These are phyloP conservation scores for Spilosoma lubricipeda DNA, from an alignment of 2,888 invertebrate genomes.

Conservation along the genomic window DNA sequence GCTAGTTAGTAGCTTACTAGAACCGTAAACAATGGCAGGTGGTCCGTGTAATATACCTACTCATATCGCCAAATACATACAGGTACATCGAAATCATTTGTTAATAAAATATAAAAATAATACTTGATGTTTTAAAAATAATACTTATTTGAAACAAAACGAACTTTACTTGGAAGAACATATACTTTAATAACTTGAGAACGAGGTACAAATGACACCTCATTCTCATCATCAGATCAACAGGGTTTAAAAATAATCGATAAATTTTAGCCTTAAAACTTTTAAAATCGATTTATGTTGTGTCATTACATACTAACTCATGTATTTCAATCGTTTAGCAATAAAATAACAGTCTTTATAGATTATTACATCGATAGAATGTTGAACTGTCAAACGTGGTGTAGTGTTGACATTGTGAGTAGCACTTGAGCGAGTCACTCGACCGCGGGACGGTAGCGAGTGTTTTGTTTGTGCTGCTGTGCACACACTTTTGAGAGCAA, in stretches of 20 bases:
- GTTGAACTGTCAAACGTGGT: conserved; percentile 55
- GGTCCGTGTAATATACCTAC: too few species aligned
- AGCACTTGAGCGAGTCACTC: conserved; percentile 68
- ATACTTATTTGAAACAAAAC: too few species aligned
- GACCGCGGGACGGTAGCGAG: conserved; percentile 72
- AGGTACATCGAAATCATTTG: too few species aligned
- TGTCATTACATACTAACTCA: neutral
- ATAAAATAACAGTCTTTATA: conserved; percentile 21
- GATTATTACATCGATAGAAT: conserved; percentile 54
- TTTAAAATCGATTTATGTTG: neutral
- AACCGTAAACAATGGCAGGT: too few species aligned
- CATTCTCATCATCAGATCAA: neutral
- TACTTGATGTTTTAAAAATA: too few species aligned
- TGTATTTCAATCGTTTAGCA: neutral
- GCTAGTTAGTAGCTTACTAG: too few species aligned
- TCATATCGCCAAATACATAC: too few species aligned
- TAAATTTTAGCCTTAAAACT: neutral
- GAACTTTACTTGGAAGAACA: too few species aligned
- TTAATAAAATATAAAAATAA: too few species aligned
- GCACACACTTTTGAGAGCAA: conserved; percentile 67
- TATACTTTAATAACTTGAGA: too few species aligned
- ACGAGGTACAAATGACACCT: too few species aligned
- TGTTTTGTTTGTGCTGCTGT: conserved; percentile 78
- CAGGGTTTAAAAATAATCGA: neutral
- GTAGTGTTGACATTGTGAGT: conserved; percentile 68